phyloP scores from a whole-genome alignment of 2,888 invertebrate species.

The Agelastica alni region DNA sequence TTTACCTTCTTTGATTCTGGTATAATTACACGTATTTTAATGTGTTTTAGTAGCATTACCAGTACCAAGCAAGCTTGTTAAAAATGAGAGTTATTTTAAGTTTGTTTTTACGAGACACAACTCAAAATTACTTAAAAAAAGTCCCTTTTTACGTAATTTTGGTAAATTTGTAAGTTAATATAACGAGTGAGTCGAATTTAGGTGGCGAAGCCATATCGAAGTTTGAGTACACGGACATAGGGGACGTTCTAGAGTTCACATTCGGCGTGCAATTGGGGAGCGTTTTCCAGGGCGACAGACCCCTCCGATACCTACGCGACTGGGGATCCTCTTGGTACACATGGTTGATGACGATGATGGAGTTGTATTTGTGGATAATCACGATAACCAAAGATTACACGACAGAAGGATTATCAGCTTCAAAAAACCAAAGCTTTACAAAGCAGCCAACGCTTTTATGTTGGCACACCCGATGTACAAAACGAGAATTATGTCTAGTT shows the following conservation, averaged over 20 bases:
- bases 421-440: slow-evolving; percentile 67
- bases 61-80: too few relatives aligned
- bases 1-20: too few relatives aligned
- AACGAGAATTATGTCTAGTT: slow-evolving; percentile 85
- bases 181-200: too few relatives aligned
- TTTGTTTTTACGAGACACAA: too few relatives aligned
- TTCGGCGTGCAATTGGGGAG: slow-evolving; percentile 62
- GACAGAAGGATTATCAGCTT: slow-evolving; percentile 63
- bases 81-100: too few relatives aligned
- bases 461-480: slow-evolving; percentile 75
- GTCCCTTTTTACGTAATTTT: too few relatives aligned
- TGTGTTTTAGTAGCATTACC: too few relatives aligned
- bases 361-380: slow-evolving; percentile 63
- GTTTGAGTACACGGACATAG: slow-evolving; percentile 55
- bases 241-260: slow-evolving; percentile 77
- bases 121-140: too few relatives aligned
- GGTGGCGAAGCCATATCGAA: slow-evolving; percentile 53
- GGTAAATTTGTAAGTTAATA: too few relatives aligned
- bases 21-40: too few relatives aligned
- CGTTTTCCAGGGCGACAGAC: slow-evolving; percentile 64
- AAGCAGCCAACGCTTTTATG: slow-evolving; percentile 76
- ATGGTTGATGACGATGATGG: slow-evolving; percentile 58
- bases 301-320: slow-evolving; percentile 66
- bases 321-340: slow-evolving; percentile 70
- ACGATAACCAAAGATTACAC: slow-evolving; percentile 66